phyloP scores from a whole-genome alignment of 2,113 vertebrate genomes.

The Beaufortia kweichowensis region DNA sequence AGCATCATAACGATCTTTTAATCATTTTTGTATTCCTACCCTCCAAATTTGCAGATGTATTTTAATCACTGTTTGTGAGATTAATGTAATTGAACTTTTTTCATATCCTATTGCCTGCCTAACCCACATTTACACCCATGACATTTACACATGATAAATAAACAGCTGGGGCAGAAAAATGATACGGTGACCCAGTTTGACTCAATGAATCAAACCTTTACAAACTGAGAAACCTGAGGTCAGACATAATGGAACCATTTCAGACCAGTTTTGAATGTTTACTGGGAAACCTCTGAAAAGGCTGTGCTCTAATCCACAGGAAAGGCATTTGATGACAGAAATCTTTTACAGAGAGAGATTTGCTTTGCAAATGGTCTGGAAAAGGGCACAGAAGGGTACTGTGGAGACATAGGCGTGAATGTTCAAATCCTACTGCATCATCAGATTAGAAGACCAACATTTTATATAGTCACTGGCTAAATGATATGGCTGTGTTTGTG shows the following conservation, averaged over 20 bases:
- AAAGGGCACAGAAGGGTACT: background rate
- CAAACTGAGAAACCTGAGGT: background rate
- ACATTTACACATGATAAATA: conserved; percentile 8
- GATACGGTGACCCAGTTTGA: conserved; percentile 26
- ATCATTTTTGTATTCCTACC: conserved; percentile 37
- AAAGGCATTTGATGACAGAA: conserved; percentile 24
- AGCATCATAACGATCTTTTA: conserved; percentile 38
- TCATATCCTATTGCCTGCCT: background rate
- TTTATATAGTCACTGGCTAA: background rate
- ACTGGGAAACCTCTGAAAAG: conserved; percentile 22
- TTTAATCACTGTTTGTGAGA: conserved; percentile 22
- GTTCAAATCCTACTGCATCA: background rate
- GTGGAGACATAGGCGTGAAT: background rate
- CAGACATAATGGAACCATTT: conserved; percentile 34
- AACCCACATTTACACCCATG: background rate
- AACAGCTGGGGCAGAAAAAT: background rate
- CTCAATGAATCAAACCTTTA: conserved; percentile 17
- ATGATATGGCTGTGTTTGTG: no score
- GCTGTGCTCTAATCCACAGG: conserved; percentile 5
- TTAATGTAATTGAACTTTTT: conserved; percentile 42
- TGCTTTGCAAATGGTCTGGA: conserved; percentile 15
- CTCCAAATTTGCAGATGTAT: conserved; percentile 17
- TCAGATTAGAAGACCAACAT: background rate
- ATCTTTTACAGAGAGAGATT: background rate
- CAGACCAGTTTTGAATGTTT: background rate